Evolutionary conservation across 2,797 vertebrate genomes (phyloP), one percentile per base, ranked within the genome.

Genomic region (Leuciscus waleckii): DNA sequence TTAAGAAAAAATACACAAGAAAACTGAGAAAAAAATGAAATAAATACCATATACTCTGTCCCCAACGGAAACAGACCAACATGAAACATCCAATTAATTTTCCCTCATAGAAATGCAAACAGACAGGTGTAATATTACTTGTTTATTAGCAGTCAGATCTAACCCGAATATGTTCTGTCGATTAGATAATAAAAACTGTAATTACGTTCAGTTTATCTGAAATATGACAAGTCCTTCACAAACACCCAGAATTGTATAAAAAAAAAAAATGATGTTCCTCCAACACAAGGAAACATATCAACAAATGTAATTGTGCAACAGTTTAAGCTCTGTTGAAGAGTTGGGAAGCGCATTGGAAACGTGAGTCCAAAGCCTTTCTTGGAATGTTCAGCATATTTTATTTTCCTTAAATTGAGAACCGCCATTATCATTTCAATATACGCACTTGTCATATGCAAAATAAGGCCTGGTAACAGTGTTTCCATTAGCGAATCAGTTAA

Each of bases 91-190:
- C 35, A 51, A 46, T 29, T 32, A 32, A 46, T 32, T 63, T 71
- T 29, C 4, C 58, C n/a, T 56, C 10, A 54, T 21, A 75, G 5
- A 61, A 29, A 56, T n/a, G 41, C 43, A 23, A 39, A 85, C 51
- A 77, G 41, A 56, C 11, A 2, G 8, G 51, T 21, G n/a, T n/a
- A 16, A 37, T 74, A 3, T 76, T 61, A 54, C 23, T 39, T 79
- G 70, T 88, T 90, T 87, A 88, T 86, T 88, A 81, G 87, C 58
- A 87, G 58, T 88, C 14, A 68, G 77, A 82, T 41, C 51, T 41
- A 37, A 77, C 29, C 29, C 56, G 3, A 79, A 23, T 26, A 26
- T 71, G 39, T 39, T 69, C 49, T 9, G 23, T 6, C 35, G 58
- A 69, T 11, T 7, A 11, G 16, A 74, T 41, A 73, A 43, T 81